Evolutionary conservation across 2,113 vertebrate genomes (phyloP).

Genomic region (Camelus dromedarius): DNA sequence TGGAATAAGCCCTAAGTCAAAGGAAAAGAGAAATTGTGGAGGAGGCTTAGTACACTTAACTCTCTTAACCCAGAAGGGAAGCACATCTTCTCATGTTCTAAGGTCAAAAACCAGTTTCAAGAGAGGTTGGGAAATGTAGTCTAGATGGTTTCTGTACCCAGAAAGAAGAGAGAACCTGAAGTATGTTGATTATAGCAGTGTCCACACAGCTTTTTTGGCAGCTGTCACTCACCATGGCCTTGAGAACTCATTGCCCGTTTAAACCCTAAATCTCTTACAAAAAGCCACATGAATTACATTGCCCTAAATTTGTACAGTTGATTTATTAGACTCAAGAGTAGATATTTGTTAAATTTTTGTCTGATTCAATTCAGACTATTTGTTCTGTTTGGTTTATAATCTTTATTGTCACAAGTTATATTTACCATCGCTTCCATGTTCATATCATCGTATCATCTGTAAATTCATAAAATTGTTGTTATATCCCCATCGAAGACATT

Average conservation of each 20-base stretch:
- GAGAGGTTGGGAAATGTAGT: not conserved
- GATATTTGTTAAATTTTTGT: constrained; percentile 38
- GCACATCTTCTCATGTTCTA: not conserved
- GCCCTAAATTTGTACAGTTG: not conserved
- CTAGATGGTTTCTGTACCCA: not conserved
- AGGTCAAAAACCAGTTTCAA: not conserved
- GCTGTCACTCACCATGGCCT: not conserved
- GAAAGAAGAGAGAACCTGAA: not conserved
- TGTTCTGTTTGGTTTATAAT: not conserved
- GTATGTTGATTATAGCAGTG: not conserved
- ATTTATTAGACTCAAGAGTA: not conserved
- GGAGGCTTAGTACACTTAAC: not conserved
- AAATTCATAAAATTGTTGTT: constrained; percentile 26
- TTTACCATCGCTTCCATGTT: not conserved
- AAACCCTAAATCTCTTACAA: not conserved
- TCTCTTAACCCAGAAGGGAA: not conserved
- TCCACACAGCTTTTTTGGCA: not conserved
- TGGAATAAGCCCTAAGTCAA: not conserved
- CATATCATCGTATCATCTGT: not conserved
- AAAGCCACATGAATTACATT: not conserved
- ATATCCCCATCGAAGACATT: not conserved
- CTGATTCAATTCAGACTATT: not conserved
- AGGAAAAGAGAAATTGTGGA: not conserved
- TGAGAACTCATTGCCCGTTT: not conserved
- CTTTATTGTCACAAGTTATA: not conserved